Evolutionary conservation across 2,113 vertebrate genomes (phyloP), one percentile per base, ranked within the genome.

Genomic region (Cynoglossus semilaevis): DNA sequence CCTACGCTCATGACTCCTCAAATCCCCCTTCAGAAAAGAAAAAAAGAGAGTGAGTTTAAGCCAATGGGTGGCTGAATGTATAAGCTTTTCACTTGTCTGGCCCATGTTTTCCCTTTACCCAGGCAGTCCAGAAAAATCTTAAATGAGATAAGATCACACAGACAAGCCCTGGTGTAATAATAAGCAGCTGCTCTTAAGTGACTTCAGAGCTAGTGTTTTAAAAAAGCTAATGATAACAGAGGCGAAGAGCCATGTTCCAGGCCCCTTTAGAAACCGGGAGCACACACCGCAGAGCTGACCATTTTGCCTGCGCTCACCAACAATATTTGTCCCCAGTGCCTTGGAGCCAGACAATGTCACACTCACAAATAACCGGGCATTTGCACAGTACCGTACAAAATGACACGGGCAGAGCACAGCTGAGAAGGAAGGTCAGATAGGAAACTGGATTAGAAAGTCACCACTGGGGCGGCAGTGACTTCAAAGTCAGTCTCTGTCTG

Each of bases 121-220:
- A 34, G 49, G 61, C 48, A 82, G 53, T 80, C 79, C 67, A 58
- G 57, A 54, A 61, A 70, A 82, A 74, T 83, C 76, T 82, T 67
- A 55, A 82, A 85, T 71, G 52, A 85, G 84, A 90, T 91, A 90
- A 88, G 74, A 87, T 90, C 86, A 80, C 79, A 73, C 70, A 83
- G 77, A 83, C 80, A 84, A 85, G 86, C 76, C 80, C 43, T 59
- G 56, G 63, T 62, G 58, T 87, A 92, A 89, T 86, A 88, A 86
- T 80, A 89, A 83, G 77, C 88, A 90, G 86, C 87, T 88, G 90
- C 58, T 85, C 61, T 61, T 70, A 76, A 88, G 80, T 84, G 79
- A 88, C 84, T 85, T 88, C 82, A 85, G 83, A 84, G 70, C 22
- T 51, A 42, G 69, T 63, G 76, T 77, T 86, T 87, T n/a, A n/a